Evolutionary conservation across 2,888 invertebrate genomes (phyloP).

Genomic region (Pterostichus madidus): DNA sequence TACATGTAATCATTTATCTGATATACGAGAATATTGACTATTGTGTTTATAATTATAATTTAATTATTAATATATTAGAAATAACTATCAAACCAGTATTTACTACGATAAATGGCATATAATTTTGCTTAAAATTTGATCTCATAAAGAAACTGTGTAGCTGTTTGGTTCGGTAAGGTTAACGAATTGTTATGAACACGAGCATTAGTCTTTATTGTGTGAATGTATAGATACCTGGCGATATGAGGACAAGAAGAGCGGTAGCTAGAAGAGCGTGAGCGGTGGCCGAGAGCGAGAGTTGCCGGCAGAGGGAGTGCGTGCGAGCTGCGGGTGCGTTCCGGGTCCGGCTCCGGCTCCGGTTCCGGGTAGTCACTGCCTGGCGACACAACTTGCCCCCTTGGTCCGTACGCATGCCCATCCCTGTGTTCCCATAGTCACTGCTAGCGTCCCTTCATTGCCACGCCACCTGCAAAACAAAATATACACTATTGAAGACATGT

Average conservation of each 20-base stretch:
- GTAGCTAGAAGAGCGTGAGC: constrained; percentile 55
- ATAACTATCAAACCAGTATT: no score
- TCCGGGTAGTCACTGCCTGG: constrained; percentile 78
- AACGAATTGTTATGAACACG: no score
- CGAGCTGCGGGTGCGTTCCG: constrained; percentile 35
- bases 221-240: constrained; percentile 44
- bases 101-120: no score
- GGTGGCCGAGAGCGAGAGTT: background rate
- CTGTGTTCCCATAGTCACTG: constrained; percentile 92
- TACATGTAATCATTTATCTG: no score
- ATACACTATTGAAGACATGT: background rate
- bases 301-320: background rate
- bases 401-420: constrained; percentile 95
- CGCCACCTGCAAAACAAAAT: constrained; percentile 78
- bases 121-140: no score
- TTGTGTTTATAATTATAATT: no score
- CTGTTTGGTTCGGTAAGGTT: no score
- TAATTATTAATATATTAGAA: no score
- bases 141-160: no score
- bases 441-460: constrained; percentile 89
- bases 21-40: no score
- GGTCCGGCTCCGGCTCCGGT: constrained; percentile 27
- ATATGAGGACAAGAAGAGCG: constrained; percentile 48
- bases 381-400: constrained; percentile 85
- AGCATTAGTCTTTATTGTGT: no score